Base-by-base conservation (phyloP, 2,797 vertebrate genomes). In the Sebastes minor region DNA sequence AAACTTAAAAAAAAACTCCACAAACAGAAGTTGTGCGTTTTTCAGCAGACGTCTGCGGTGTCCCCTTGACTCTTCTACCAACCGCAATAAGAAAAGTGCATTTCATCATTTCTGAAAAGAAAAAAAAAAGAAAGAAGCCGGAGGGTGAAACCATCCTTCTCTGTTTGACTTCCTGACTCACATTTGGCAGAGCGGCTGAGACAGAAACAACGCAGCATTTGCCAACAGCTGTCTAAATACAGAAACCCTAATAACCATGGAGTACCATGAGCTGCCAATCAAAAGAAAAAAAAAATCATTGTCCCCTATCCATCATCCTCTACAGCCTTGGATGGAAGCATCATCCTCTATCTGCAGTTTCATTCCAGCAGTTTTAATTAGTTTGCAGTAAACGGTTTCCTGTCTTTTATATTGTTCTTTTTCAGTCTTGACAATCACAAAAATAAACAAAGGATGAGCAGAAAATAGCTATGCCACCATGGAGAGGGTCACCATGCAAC, bases 261-360 rank as follows among this genome's bases (percentile, higher is more conserved):
- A 65, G 27, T 42, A 4, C 49, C 79, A 38, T 1, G 30, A 69
- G 71, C 80, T 85, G 85, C 61, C 88, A 86, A 62, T 85, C 80
- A 81, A 14, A 73, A 49, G 38, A 20, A 11, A 5, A 27, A 23
- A 8, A 33, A 27, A 18, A 18, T 27, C 28, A 33, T 23, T 8
- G 32, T 33, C 60, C 38, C 18, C 14, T 6, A 2, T 63, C 69
- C 53, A 35, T 67, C 75, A 33, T 66, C 59, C 14, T 71, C 78
- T 7, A 5, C 30, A 62, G 66, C 27, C 13, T 16, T 13, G 30
- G 56, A 46, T 12, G 22, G 62, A 53, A 4, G 38, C n/a, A 49
- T n/a, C 25, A 6, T 25, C 27, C 12, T 18, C 28, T 16, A 12
- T 62, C 42, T 56, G 38, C 38, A 2, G 28, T 61, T 56, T 59